These are phyloP conservation scores for Lasioglossum zephyrum DNA, from an alignment of 2,888 invertebrate species.

Conservation along the genomic window DNA sequence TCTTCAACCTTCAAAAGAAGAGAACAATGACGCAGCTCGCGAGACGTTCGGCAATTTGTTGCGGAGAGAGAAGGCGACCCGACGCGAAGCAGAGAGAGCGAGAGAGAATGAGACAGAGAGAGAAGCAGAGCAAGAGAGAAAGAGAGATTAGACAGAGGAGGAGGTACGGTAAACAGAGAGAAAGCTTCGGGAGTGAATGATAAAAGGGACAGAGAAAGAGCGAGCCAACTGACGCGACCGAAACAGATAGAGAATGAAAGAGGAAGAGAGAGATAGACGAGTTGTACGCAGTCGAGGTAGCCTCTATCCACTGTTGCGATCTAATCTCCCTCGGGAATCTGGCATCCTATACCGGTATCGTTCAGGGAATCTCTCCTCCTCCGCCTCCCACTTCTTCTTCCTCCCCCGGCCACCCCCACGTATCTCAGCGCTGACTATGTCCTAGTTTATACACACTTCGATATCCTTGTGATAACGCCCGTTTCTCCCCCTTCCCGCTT, in stretches of 20 bases:
- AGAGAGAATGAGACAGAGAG: constrained; percentile 30
- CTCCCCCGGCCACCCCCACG: constrained; percentile 40
- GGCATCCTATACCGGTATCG: constrained; percentile 83
- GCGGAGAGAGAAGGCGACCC: constrained; percentile 52
- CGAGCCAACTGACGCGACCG: constrained; percentile 3
- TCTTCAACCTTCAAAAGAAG: constrained; percentile 60
- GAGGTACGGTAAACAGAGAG: constrained; percentile 35
- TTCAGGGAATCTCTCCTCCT: constrained; percentile 75
- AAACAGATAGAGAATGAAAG: background rate
- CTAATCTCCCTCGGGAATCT: constrained; percentile 82
- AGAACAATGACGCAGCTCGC: constrained; percentile 72
- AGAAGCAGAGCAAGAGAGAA: constrained; percentile 21
- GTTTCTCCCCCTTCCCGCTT: constrained; percentile 7
- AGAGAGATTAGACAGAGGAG: constrained; percentile 30
- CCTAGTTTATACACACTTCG: constrained; percentile 82
- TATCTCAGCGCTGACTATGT: constrained; percentile 73
- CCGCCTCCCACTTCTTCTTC: constrained; percentile 55
- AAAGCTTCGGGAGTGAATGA: constrained; percentile 39
- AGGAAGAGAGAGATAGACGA: constrained; percentile 55
- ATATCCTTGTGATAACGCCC: constrained; percentile 79
- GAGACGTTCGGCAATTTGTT: constrained; percentile 77
- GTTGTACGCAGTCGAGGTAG: constrained; percentile 76
- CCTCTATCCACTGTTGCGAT: constrained; percentile 79
- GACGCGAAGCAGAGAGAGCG: constrained; percentile 45
- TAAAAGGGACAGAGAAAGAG: constrained; percentile 45